phyloP scores from a whole-genome alignment of 2,113 vertebrate genomes.

The Albula goreensis region DNA sequence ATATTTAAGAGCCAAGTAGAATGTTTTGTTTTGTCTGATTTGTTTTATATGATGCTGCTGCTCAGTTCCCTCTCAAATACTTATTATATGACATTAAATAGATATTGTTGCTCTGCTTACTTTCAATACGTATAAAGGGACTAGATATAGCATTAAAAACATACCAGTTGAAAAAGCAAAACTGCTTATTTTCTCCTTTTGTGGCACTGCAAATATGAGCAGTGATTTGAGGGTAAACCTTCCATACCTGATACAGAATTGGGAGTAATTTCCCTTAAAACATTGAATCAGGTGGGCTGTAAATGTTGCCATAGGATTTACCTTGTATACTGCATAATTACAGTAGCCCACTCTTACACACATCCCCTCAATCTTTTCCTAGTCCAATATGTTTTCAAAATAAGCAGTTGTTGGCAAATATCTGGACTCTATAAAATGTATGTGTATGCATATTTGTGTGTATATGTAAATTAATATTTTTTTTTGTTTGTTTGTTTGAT shows the following conservation, averaged over 20 bases:
- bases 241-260: not conserved
- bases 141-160: not conserved
- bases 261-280: not conserved
- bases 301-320: not conserved
- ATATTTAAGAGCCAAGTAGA: conserved; percentile 38
- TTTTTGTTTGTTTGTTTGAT: conserved; percentile 17
- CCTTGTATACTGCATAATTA: not conserved
- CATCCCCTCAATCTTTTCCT: not conserved
- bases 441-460: not conserved
- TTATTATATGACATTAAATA: conserved; percentile 17
- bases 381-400: conserved; percentile 20
- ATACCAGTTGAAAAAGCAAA: no score
- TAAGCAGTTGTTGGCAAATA: conserved; percentile 16
- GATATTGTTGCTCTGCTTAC: conserved; percentile 20
- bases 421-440: conserved; percentile 16
- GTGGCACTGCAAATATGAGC: not conserved
- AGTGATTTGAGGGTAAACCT: not conserved
- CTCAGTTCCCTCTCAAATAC: conserved; percentile 18
- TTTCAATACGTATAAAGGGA: conserved; percentile 15
- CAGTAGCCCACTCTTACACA: not conserved
- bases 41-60: conserved; percentile 33
- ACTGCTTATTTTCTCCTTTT: not conserved
- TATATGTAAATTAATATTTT: not conserved
- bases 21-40: conserved; percentile 30
- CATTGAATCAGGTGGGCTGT: not conserved